A percentile compares a stretch with the other conserved stretches of the same genome.
phyloP scores from a whole-genome alignment of 2,113 vertebrate species.

The Callaeas wilsoni region DNA sequence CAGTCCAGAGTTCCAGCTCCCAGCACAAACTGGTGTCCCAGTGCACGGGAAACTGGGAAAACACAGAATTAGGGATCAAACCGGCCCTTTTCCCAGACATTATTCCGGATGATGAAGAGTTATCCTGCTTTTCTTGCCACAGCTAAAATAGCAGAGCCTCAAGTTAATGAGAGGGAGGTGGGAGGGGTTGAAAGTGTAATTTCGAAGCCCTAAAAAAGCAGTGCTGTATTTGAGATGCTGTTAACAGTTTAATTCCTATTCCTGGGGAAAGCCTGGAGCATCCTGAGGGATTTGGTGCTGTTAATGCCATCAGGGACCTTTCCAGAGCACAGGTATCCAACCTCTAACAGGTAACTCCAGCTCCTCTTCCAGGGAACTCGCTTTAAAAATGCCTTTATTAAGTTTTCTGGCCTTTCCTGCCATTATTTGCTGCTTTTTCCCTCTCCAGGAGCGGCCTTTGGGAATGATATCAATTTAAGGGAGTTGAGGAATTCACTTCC shows the following conservation, averaged over 20 bases:
- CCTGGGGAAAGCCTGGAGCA: background rate
- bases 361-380: background rate
- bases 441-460: background rate
- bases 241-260: background rate
- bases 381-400: background rate
- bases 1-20: background rate
- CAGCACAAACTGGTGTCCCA: background rate
- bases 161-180: slow-evolving; percentile 7
- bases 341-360: background rate
- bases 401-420: background rate
- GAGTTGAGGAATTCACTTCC: background rate
- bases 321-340: background rate
- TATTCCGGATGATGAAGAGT: background rate
- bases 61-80: background rate
- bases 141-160: slow-evolving; percentile 26
- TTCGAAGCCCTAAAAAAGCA: slow-evolving; percentile 39
- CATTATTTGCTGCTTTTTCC: background rate
- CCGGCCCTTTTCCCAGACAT: background rate
- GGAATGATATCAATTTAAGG: background rate
- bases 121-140: background rate
- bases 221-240: background rate
- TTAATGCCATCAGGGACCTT: background rate
- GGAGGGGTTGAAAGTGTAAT: slow-evolving; percentile 32
- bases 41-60: accelerated
- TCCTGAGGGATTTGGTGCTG: background rate